phyloP scores from a whole-genome alignment of 1,140 invertebrate genomes.

The Heliconius nattereri region DNA sequence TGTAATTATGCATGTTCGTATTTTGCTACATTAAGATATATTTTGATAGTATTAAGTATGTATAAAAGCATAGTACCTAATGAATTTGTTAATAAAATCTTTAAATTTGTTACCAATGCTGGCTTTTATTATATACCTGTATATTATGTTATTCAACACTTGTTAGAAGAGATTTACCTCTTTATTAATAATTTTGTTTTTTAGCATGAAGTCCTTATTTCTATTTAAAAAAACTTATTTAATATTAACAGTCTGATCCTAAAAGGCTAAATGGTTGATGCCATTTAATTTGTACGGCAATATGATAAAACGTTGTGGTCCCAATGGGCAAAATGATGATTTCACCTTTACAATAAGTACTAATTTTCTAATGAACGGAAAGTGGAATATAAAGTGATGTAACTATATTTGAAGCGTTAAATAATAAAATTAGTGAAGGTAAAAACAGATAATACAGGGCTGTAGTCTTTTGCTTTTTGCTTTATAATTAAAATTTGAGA shows the following conservation, averaged over 20 bases:
- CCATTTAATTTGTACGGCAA: too few species aligned
- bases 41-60: conserved; percentile 28
- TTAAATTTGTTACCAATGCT: conserved; percentile 48
- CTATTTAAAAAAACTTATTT: too few species aligned
- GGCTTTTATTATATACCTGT: conserved; percentile 26
- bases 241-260: too few species aligned
- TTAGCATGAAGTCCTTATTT: too few species aligned
- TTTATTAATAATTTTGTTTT: too few species aligned
- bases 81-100: conserved; percentile 59
- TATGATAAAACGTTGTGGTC: too few species aligned
- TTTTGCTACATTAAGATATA: conserved; percentile 36
- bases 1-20: conserved; percentile 36
- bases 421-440: not conserved
- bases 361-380: too few species aligned
- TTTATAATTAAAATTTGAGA: not conserved
- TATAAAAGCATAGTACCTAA: conserved; percentile 14
- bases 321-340: too few species aligned
- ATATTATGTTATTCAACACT: not conserved
- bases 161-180: too few species aligned
- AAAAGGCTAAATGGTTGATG: too few species aligned
- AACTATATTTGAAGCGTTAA: not conserved
- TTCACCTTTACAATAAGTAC: too few species aligned
- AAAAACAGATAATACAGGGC: not conserved
- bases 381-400: not conserved
- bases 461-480: not conserved